Evolutionary conservation across 2,888 invertebrate species (phyloP).

Genomic region (Drosophila neotestacea): DNA sequence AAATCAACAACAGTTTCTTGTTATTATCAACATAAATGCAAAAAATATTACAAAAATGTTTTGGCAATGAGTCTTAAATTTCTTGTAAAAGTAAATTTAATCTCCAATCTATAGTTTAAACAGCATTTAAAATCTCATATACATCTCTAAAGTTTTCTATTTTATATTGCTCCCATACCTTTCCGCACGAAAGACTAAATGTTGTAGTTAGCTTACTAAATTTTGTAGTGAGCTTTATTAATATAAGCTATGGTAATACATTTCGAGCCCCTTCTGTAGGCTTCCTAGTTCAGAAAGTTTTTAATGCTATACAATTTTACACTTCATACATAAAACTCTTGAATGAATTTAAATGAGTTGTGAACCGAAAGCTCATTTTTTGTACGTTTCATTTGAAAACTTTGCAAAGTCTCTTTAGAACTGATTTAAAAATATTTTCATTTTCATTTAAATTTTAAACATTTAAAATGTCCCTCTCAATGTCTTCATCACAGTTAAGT

Average conservation of each 20-base stretch:
- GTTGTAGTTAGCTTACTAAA: no score
- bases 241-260: no score
- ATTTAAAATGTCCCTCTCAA: slow-evolving; percentile 12
- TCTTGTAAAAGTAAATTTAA: not conserved
- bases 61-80: not conserved
- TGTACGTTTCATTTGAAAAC: not conserved
- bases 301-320: not conserved
- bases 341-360: not conserved
- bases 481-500: slow-evolving; percentile 35
- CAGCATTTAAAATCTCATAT: not conserved
- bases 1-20: not conserved
- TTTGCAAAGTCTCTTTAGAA: not conserved
- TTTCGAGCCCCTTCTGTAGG: no score
- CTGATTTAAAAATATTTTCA: not conserved
- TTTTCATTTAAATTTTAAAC: slow-evolving; percentile 4
- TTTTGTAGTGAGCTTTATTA: no score
- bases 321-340: not conserved
- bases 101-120: not conserved
- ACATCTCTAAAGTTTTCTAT: not conserved
- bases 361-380: not conserved
- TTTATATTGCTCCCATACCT: not conserved
- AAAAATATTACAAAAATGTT: not conserved
- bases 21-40: not conserved
- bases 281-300: not conserved
- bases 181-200: no score